Evolutionary conservation across 2,113 vertebrate species (phyloP).

Genomic region (Sapajus apella): DNA sequence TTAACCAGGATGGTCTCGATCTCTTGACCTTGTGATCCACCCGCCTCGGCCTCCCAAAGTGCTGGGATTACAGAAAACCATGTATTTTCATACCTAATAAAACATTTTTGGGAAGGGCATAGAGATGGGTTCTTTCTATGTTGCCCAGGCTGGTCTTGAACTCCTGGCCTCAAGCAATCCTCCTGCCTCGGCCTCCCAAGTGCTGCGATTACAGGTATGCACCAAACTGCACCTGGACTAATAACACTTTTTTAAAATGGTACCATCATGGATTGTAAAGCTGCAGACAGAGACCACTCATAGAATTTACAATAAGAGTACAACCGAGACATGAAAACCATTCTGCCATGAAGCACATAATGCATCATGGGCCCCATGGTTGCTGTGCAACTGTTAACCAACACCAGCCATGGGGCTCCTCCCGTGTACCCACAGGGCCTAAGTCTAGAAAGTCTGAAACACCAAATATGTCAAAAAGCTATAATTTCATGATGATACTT

Average conservation of each 20-base stretch:
- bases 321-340: background rate
- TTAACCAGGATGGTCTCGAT: too few species aligned
- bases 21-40: too few species aligned
- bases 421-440: background rate
- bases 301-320: background rate
- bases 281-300: background rate
- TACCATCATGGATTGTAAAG: background rate
- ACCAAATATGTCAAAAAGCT: background rate
- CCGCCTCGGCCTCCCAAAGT: too few species aligned
- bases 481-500: background rate
- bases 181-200: too few species aligned
- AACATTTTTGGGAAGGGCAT: background rate
- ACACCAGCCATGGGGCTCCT: background rate
- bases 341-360: background rate
- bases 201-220: too few species aligned
- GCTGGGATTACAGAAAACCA: too few species aligned
- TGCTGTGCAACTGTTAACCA: background rate
- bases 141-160: too few species aligned
- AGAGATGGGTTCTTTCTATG: too few species aligned
- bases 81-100: background rate
- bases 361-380: accelerated
- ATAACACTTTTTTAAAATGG: background rate
- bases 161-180: too few species aligned
- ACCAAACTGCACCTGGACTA: too few species aligned
- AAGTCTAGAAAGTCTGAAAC: background rate